Evolutionary conservation across 2,888 invertebrate genomes (phyloP).

Genomic region (Ametastegia equiseti): DNA sequence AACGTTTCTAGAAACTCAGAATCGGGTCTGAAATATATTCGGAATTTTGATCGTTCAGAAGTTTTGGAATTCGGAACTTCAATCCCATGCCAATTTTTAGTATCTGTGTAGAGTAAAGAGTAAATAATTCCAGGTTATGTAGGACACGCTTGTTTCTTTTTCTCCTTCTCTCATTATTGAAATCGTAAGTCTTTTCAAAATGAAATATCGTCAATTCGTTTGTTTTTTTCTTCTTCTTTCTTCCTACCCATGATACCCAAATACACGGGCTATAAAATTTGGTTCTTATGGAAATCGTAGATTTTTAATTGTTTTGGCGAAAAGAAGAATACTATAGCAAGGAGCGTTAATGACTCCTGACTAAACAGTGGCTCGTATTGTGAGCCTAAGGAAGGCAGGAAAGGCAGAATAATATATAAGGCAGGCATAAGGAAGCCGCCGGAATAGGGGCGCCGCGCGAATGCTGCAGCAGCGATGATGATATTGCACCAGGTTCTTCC

Average conservation of each 20-base stretch:
- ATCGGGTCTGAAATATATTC: too few species aligned
- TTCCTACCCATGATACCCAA: too few species aligned
- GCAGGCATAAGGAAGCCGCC: too few species aligned
- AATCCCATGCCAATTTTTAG: too few species aligned
- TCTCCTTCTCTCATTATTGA: too few species aligned
- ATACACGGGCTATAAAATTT: neutral
- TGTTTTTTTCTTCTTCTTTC: too few species aligned
- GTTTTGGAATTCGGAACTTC: too few species aligned
- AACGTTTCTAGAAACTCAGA: too few species aligned
- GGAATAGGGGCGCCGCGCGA: conserved; percentile 22
- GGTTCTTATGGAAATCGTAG: neutral
- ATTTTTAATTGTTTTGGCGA: conserved; percentile 22
- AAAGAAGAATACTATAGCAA: conserved; percentile 26
- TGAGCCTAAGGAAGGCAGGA: conserved; percentile 43
- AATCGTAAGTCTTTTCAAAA: neutral
- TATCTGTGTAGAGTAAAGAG: too few species aligned
- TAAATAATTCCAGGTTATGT: too few species aligned
- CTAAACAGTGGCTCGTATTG: conserved; percentile 61
- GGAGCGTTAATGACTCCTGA: conserved; percentile 42
- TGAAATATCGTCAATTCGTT: neutral
- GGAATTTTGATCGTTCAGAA: too few species aligned
- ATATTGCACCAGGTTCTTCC: neutral
- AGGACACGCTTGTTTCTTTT: too few species aligned
- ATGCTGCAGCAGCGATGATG: conserved; percentile 8
- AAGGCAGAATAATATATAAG: neutral